Percentiles rank a stretch among this genome's conserved stretches.
Evolutionary conservation across 2,888 invertebrate genomes (phyloP).

Genomic region (Euzetes globulus): DNA sequence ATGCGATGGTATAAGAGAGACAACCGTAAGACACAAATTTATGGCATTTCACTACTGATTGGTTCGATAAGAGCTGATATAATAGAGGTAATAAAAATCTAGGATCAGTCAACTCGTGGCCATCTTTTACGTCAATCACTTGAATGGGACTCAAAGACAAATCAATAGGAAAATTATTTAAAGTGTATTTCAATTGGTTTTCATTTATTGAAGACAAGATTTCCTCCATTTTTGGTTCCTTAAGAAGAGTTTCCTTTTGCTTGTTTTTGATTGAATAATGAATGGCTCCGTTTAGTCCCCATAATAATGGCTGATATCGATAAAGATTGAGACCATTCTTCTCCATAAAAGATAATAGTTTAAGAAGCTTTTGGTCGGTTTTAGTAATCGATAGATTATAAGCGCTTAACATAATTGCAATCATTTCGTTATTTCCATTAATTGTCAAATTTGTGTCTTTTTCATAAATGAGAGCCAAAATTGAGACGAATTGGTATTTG

Average conservation of each 20-base stretch:
- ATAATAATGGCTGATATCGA: slow-evolving; percentile 31
- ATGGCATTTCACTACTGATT: slow-evolving; percentile 29
- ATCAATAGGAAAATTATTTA: slow-evolving; percentile 31
- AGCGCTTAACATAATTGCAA: not conserved
- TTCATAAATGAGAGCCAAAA: not conserved
- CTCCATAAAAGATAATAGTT: slow-evolving; percentile 17
- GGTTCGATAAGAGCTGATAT: slow-evolving; percentile 28
- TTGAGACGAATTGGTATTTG: not conserved
- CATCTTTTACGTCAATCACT: not conserved
- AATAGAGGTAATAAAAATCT: slow-evolving; percentile 31
- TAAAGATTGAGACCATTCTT: slow-evolving; percentile 23
- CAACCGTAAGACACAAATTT: slow-evolving; percentile 31
- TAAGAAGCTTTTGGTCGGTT: slow-evolving; percentile 25
- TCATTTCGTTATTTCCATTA: not conserved
- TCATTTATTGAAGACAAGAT: slow-evolving; percentile 18
- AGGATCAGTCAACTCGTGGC: slow-evolving; percentile 14
- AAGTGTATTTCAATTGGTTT: not conserved
- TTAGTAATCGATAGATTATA: not conserved
- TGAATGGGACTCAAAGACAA: not conserved
- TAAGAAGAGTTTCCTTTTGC: slow-evolving; percentile 30
- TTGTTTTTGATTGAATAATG: slow-evolving; percentile 29
- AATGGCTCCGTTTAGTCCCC: slow-evolving; percentile 28
- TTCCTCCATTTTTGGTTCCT: slow-evolving; percentile 30
- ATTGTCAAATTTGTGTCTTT: not conserved
- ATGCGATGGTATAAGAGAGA: slow-evolving; percentile 19